Evolutionary conservation across 2,888 invertebrate species (phyloP).

Genomic region (Rotaria sp.): DNA sequence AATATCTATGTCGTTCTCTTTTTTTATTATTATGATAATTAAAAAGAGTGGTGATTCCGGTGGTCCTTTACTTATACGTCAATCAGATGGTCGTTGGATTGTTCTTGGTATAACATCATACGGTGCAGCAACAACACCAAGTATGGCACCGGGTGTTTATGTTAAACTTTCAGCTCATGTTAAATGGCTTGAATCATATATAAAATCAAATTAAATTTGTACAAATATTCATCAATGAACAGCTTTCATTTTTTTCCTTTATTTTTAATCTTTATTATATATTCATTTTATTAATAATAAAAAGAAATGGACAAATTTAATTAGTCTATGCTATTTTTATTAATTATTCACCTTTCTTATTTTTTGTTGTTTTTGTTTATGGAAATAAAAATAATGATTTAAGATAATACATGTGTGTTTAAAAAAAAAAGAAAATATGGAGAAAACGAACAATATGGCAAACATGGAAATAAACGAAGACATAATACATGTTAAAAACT

Average conservation of each 20-base stretch:
- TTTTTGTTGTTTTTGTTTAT: neutral
- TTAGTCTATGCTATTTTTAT: neutral
- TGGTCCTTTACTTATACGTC: constrained; percentile 21
- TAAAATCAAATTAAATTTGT: neutral
- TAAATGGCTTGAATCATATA: neutral
- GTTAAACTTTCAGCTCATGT: neutral
- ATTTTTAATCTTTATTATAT: neutral
- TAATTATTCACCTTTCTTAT: neutral
- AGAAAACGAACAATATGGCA: no score
- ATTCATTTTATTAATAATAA: neutral
- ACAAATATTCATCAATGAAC: neutral
- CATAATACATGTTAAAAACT: neutral
- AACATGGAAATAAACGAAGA: neutral
- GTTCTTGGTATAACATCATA: constrained; percentile 17
- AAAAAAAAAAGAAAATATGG: neutral
- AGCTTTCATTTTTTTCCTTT: neutral
- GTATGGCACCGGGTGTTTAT: neutral
- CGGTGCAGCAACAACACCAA: neutral
- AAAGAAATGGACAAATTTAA: neutral
- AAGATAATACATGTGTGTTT: neutral
- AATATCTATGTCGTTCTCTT: neutral
- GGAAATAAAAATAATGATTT: neutral
- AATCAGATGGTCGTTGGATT: neutral
- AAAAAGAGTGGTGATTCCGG: constrained; percentile 25
- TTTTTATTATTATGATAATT: no score